phyloP scores from a whole-genome alignment of 2,797 vertebrate genomes.

The Vultur gryphus region DNA sequence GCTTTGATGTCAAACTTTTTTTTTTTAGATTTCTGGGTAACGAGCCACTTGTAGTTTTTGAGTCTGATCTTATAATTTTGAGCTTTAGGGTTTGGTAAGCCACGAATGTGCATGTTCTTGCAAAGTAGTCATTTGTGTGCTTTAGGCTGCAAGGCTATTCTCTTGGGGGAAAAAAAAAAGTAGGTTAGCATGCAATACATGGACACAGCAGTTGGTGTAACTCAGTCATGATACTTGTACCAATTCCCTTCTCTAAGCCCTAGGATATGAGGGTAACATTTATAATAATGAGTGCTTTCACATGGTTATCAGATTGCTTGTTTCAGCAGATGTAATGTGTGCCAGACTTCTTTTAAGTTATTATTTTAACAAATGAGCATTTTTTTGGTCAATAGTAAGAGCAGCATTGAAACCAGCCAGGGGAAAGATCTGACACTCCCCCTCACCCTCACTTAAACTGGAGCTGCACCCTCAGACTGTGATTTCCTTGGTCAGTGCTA shows the following conservation, averaged over 20 bases:
- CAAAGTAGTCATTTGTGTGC: background rate
- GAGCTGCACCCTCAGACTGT: background rate
- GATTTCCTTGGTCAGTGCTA: background rate
- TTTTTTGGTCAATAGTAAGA: background rate
- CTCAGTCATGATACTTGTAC: background rate
- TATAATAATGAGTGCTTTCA: background rate
- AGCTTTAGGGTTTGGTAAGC: conserved; percentile 32
- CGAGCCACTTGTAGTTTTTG: background rate
- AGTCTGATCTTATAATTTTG: background rate
- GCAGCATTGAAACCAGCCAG: background rate
- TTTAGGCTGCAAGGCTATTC: background rate
- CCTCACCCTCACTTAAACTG: background rate
- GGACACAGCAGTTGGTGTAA: background rate
- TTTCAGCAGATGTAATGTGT: background rate
- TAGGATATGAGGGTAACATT: background rate
- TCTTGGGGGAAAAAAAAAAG: background rate
- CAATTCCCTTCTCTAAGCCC: background rate
- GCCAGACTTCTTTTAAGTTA: background rate
- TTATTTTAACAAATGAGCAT: background rate
- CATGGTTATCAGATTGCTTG: background rate
- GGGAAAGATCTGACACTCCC: background rate
- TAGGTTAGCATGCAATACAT: background rate
- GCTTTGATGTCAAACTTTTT: background rate
- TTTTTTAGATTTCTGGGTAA: background rate
- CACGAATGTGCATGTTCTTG: background rate